phyloP scores from a whole-genome alignment of 2,888 invertebrate species.

The Nephrotoma flavescens region DNA sequence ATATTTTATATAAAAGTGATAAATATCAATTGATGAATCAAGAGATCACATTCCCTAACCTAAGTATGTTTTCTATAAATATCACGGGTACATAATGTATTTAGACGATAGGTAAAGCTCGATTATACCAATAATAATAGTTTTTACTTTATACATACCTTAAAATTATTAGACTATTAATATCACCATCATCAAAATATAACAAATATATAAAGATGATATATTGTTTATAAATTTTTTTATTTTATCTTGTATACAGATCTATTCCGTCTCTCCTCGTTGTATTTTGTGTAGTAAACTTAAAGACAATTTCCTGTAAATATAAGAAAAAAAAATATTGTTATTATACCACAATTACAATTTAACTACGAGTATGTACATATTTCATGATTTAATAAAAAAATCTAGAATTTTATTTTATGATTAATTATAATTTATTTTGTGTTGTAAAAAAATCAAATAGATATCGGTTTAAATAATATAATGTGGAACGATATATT shows the following conservation, averaged over 20 bases:
- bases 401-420: neutral
- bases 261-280: neutral
- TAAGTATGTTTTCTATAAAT: neutral
- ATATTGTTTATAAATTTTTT: neutral
- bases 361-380: neutral
- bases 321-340: neutral
- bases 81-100: neutral
- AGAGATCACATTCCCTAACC: neutral
- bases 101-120: neutral
- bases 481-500: neutral
- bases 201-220: neutral
- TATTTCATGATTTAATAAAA: neutral
- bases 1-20: neutral
- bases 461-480: neutral
- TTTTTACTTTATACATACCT: neutral
- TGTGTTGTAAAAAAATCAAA: neutral
- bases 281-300: neutral
- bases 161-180: neutral
- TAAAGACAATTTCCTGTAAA: neutral
- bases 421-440: neutral
- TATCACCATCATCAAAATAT: neutral
- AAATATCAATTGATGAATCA: neutral
- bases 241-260: neutral
- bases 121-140: neutral
- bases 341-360: neutral